Evolutionary conservation across 2,113 vertebrate species (phyloP), one percentile per base, ranked within the genome.

Genomic region (Paedocypris sp.): DNA sequence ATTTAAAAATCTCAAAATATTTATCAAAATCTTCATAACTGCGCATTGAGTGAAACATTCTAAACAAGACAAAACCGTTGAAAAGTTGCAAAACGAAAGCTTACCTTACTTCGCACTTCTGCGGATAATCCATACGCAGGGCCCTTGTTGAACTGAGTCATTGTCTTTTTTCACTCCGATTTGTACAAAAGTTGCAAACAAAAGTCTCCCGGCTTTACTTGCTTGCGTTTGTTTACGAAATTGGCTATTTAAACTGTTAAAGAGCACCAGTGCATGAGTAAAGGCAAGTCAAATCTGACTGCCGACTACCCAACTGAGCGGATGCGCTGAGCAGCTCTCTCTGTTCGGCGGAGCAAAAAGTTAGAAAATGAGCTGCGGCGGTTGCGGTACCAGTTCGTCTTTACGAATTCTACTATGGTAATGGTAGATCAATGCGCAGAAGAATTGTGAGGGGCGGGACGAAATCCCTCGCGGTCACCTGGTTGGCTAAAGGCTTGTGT

Each of bases 141-240:
- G 60, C 88, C 88, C 80, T 83, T 87, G 79, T 90, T 90, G 77
- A 90, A 90, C 71, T 88, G 85, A 61, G 83, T 83, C 88, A 89
- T 88, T 70, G 39, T 43, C 13, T 23, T 33, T 61, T 50, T 50
- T 62, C 29, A 10, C 5, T n/a, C 29, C n/a, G 16, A 25, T 6
- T 19, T 31, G 3, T 5, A 32, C 7, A 2, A 51, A n/a, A 25
- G 8, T 25, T 33, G 3, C 18, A 7, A 13, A 16, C 35, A 32
- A 4, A 35, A 58, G 51, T 39, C 8, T 53, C 18, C 8, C 29
- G 4, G 11, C 8, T 38, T 43, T 26, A 41, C 5, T 39, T 8
- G 32, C 6, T 28, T 28, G 1, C 7, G 4, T 9, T 20, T 10
- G 35, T 47, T 16, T 8, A 11, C 12, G 16, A 29, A 39, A 50